phyloP scores from a whole-genome alignment of 2,797 vertebrate species.

The Chelon auratus region DNA sequence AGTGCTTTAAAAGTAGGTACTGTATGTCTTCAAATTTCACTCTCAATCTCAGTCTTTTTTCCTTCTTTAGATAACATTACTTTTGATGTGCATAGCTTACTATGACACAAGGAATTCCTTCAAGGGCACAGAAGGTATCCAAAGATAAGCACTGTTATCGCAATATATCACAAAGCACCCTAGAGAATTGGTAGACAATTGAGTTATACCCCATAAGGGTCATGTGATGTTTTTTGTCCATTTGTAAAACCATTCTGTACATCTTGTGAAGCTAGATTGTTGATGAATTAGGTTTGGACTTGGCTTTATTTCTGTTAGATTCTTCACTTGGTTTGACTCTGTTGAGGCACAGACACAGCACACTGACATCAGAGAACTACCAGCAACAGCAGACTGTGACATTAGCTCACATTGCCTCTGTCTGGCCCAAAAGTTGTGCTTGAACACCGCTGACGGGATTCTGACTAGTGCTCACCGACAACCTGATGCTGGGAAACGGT shows the following conservation, averaged over 20 bases:
- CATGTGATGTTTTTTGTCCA: neutral
- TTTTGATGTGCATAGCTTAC: neutral
- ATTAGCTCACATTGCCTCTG: no score
- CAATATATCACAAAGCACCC: neutral
- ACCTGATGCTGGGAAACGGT: neutral
- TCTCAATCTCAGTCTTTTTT: constrained; percentile 8
- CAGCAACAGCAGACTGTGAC: no score
- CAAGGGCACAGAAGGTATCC: neutral
- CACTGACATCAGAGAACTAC: no score
- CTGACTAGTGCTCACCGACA: no score
- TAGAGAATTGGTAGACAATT: neutral
- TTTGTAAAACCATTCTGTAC: no score
- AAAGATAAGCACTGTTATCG: neutral
- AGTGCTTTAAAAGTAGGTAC: neutral
- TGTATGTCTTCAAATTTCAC: constrained; percentile 8
- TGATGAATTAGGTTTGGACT: neutral
- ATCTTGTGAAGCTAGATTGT: neutral
- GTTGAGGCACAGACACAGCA: neutral
- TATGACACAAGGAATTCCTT: constrained; percentile 15
- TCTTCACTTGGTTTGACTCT: neutral
- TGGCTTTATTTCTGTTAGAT: neutral
- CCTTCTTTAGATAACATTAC: constrained; percentile 9
- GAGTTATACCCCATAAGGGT: neutral
- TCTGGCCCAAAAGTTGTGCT: no score
- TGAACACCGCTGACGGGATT: no score